Conservation (phyloP, 2,888 invertebrate species). For the Idaea dimidiata region DNA sequence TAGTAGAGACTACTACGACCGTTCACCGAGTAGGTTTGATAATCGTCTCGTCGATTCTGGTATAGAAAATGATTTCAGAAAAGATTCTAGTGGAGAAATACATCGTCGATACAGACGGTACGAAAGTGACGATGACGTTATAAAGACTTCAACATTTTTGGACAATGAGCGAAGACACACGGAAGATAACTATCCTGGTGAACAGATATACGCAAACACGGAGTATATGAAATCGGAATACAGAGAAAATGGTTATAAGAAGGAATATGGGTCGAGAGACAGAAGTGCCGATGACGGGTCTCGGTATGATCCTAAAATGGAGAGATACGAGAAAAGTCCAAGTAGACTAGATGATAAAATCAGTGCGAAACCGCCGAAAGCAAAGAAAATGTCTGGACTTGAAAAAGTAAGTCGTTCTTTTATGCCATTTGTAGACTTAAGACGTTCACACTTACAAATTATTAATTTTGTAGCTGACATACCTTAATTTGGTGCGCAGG, state of each 20-base stretch:
- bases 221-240: slow-evolving; percentile 64
- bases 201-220: slow-evolving; percentile 71
- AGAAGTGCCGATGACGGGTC: slow-evolving; percentile 85
- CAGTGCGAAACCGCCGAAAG: slow-evolving; percentile 81
- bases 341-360: slow-evolving; percentile 73
- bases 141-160: slow-evolving; percentile 84
- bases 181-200: slow-evolving; percentile 81
- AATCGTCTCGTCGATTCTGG: slow-evolving; percentile 88
- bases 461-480: background rate
- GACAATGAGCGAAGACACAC: slow-evolving; percentile 88
- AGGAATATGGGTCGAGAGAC: slow-evolving; percentile 64
- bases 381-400: slow-evolving; percentile 85
- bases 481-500: slow-evolving; percentile 49
- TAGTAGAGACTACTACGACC: slow-evolving; percentile 72
- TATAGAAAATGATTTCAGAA: slow-evolving; percentile 89
- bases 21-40: slow-evolving; percentile 69
- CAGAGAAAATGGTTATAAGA: slow-evolving; percentile 60
- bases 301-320: slow-evolving; percentile 83
- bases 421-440: background rate
- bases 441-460: background rate
- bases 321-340: slow-evolving; percentile 80
- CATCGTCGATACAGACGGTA: slow-evolving; percentile 62
- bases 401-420: slow-evolving; percentile 80
- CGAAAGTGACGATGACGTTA: slow-evolving; percentile 86
- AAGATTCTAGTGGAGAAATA: slow-evolving; percentile 84